Percentiles rank a stretch among this genome's conserved stretches.
Conservation (phyloP, 2,797 vertebrate genomes). For the Gymnocypris eckloni region DNA sequence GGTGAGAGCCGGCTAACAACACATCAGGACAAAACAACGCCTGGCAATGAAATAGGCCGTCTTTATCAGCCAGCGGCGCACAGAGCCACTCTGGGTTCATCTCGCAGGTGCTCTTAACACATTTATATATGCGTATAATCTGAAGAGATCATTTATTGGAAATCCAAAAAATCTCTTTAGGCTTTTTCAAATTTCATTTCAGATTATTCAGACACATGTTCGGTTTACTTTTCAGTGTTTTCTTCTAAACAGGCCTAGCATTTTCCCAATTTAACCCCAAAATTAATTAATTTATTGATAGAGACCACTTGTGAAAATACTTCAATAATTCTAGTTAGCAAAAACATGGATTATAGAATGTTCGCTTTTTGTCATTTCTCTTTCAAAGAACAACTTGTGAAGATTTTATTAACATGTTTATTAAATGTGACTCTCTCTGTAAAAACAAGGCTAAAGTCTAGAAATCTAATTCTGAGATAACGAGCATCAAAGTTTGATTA, state of each 20-base stretch:
- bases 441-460: no score
- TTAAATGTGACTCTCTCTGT: no score
- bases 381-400: neutral
- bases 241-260: neutral
- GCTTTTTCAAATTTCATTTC: slow-evolving; percentile 17
- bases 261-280: no score
- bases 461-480: no score
- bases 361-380: neutral
- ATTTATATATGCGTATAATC: slow-evolving; percentile 41
- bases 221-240: neutral
- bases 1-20: slow-evolving; percentile 92
- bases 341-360: no score
- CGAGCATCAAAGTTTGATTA: no score
- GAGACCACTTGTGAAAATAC: neutral
- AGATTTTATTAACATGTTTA: neutral
- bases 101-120: slow-evolving; percentile 33
- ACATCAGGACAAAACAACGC: slow-evolving; percentile 89
- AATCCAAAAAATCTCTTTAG: slow-evolving; percentile 20
- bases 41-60: slow-evolving; percentile 79
- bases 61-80: slow-evolving; percentile 71
- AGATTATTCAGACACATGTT: slow-evolving; percentile 36
- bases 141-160: slow-evolving; percentile 32
- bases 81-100: slow-evolving; percentile 31
- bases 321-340: no score
- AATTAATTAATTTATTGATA: neutral